Evolutionary conservation across 2,888 invertebrate species (phyloP), one percentile per base, ranked within the genome.

Genomic region (Temnothorax unifasciatus): DNA sequence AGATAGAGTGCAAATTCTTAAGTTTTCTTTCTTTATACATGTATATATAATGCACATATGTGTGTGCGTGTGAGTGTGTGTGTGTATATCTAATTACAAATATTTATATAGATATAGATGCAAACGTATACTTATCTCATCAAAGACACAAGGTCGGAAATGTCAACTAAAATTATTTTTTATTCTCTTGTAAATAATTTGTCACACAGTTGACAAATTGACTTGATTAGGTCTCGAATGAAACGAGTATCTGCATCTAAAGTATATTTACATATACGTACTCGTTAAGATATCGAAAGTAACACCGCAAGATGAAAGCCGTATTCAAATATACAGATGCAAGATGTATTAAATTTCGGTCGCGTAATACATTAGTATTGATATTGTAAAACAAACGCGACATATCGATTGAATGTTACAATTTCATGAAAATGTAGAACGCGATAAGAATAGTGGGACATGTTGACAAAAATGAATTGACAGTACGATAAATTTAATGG

Each of bases 1-100:
- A 90, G 90, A 90, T 92, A 90, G 91, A 90, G 92, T 88, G 90
- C 90, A 91, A 91, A 92, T 88, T 90, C 88, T 87, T 83, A 83
- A 86, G 21, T 81, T 87, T 85, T 86, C 69, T 87, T 85, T 86
- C 69, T 83, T 85, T 87, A 79, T 86, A 87, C 86, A 84, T 77
- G 87, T 88, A 86, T 71, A 85, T 88, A 75, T 82, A 81, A 81
- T 63, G 57, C 82, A 47, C n/a, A 38, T 18, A 41, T 25, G 29
- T 66, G 44, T n/a, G 11, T 68, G 63, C 34, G 15, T 15, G 9
- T 21, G 3, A 15, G 9, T 79, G 13, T 52, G 66, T 83, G 76
- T 61, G 81, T 64, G 21, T 47, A 50, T 59, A n/a, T 57, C 18
- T 74, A 63, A 61, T 71, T 68, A 38, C 29, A 44, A 52, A 74